These are phyloP conservation scores for Calcarius lapponicus DNA, from an alignment of 2,797 vertebrate species.

Conservation along the genomic window DNA sequence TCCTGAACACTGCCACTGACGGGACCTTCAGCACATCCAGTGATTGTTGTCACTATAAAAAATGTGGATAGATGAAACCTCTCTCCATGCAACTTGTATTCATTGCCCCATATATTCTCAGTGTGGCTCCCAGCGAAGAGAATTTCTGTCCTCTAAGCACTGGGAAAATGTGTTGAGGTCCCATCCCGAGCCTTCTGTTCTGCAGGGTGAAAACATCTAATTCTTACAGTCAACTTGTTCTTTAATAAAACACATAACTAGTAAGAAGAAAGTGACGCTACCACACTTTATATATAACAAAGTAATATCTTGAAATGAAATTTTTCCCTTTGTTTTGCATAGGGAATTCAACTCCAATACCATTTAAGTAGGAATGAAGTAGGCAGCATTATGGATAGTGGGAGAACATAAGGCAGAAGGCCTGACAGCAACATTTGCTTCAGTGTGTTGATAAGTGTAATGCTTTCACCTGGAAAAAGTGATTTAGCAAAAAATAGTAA, in stretches of 20 bases:
- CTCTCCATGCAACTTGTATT: not conserved
- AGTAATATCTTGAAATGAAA: not conserved
- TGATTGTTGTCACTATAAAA: not conserved
- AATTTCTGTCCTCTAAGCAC: not conserved
- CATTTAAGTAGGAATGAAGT: not conserved
- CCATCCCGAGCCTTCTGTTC: not conserved
- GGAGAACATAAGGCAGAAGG: not conserved
- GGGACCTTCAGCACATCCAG: not conserved
- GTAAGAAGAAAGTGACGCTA: not conserved
- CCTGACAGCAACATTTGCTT: not conserved
- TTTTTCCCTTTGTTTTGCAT: not conserved
- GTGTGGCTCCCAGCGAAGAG: not conserved
- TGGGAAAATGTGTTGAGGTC: not conserved
- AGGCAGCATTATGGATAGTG: not conserved
- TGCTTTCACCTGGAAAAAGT: not conserved
- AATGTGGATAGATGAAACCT: not conserved
- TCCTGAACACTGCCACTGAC: not conserved
- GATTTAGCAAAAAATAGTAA: not conserved
- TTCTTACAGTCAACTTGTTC: not conserved
- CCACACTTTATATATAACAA: too few relatives aligned
- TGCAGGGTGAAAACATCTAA: not conserved
- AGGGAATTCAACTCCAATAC: not conserved
- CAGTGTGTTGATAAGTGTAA: not conserved
- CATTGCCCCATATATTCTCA: not conserved
- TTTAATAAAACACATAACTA: not conserved